These are phyloP conservation scores for Zaprionus ghesquierei DNA, from an alignment of 1,140 invertebrate genomes.

Conservation along the genomic window DNA sequence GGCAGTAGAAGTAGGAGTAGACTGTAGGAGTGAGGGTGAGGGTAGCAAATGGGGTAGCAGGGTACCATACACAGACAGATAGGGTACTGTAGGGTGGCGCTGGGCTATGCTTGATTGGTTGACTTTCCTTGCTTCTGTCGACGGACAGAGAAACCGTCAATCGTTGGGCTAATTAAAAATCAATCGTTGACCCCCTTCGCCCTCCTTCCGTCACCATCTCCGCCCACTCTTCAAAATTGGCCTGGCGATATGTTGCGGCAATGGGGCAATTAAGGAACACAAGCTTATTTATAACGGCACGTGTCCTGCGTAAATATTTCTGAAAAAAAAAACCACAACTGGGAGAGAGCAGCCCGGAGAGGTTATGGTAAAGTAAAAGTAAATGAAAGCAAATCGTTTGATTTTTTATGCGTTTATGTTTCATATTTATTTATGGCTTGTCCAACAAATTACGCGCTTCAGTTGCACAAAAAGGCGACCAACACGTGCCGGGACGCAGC, in stretches of 20 bases:
- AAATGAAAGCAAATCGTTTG: conserved; percentile 58
- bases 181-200: conserved; percentile 47
- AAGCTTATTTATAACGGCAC: conserved; percentile 26
- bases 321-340: not conserved
- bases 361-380: conserved; percentile 1
- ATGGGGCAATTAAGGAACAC: not conserved
- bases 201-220: conserved; percentile 18
- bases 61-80: too few species aligned
- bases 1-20: not conserved
- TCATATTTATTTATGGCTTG: conserved; percentile 78
- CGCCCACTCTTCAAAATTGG: too few species aligned
- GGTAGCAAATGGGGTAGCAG: not conserved
- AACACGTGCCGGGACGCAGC: conserved; percentile 60
- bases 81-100: not conserved
- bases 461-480: conserved; percentile 66
- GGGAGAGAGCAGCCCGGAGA: not conserved
- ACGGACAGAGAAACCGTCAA: conserved; percentile 15
- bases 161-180: conserved; percentile 68
- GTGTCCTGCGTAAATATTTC: conserved; percentile 54
- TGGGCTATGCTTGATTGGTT: conserved; percentile 57
- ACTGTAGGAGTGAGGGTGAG: not conserved
- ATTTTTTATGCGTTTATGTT: conserved; percentile 60
- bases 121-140: too few species aligned
- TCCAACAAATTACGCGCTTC: conserved; percentile 79
- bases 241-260: not conserved